Evolutionary conservation across 2,113 vertebrate species (phyloP), one percentile per base, ranked within the genome.

Genomic region (Thomomys bottae): DNA sequence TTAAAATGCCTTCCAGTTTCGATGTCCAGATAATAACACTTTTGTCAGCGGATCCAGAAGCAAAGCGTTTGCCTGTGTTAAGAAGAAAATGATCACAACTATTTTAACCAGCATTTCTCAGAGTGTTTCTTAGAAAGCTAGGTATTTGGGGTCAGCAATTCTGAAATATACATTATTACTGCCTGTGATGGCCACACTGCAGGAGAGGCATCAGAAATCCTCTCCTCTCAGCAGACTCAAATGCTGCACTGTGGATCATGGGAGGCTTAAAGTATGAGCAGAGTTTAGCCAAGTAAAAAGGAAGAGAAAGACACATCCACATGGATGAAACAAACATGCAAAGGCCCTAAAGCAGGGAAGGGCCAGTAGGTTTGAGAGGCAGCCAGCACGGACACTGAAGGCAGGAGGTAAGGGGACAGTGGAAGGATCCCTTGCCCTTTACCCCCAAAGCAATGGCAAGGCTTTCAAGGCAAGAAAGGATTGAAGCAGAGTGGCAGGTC

Each of bases 1-100:
- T 99, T 94, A 99, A 98, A 97, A 99, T 99, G 95, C 99, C 99
- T 98, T 99, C 99, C 78, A 99, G 95, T 97, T 99, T 99, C 90
- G 99, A 99, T 9, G 99, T 99, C 99, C 99, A 99, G 90, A 99
- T 99, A 84, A 99, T 99, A 93, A 99, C 98, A 87, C 99, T 99
- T 98, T 99, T 99, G 98, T 99, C 99, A 87, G 99, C 99, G 34
- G 99, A 99, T 76, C 99, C 99, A 30, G 99, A 99, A 34, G 99
- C 99, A 64, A 99, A 99, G 67, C 99, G 98, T 89, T 99, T 99
- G 91, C 99, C 99, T 99, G 89, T 96, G 93, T 95, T 96, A 42
- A 72, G 89, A 95, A 95, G 80, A 66, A 26, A 94, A 95, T 96
- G 95, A 80, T 57, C 75, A 91, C 63, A 77, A 5, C n/a, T 96